A percentile compares a stretch with the other conserved stretches of the same genome.
These are phyloP conservation scores for Liodrosophila aerea DNA, from an alignment of 2,888 invertebrate genomes.

Conservation along the genomic window DNA sequence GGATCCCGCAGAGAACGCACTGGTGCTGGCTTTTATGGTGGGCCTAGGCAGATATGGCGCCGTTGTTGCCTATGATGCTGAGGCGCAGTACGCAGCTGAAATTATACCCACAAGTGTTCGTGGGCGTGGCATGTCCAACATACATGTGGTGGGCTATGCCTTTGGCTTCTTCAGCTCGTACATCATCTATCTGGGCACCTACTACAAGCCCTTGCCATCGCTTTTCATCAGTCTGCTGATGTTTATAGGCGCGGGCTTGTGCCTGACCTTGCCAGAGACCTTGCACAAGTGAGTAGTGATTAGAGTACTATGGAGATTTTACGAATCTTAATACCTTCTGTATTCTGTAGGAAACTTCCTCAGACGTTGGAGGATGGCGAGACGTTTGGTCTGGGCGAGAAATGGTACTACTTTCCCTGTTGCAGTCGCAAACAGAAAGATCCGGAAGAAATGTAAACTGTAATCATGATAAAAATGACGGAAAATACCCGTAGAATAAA, in stretches of 20 bases:
- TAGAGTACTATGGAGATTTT: too few relatives aligned
- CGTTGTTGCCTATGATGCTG: conserved; percentile 85
- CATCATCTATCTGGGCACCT: conserved; percentile 83
- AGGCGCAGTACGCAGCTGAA: conserved; percentile 86
- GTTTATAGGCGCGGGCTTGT: conserved; percentile 84
- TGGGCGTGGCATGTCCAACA: conserved; percentile 85
- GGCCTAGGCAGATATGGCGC: conserved; percentile 84
- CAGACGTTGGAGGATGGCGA: conserved; percentile 85
- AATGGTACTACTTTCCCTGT: conserved; percentile 83
- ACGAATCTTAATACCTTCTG: background rate
- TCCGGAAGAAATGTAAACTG: conserved; percentile 6
- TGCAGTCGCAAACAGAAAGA: conserved; percentile 22
- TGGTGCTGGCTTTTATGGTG: conserved; percentile 82
- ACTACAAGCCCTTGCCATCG: conserved; percentile 83
- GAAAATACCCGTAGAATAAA: conserved; percentile 16
- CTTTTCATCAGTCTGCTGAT: conserved; percentile 83
- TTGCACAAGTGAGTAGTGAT: conserved; percentile 77
- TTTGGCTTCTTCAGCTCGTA: conserved; percentile 85
- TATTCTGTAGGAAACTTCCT: conserved; percentile 83
- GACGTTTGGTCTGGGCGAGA: conserved; percentile 84
- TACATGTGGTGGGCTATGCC: conserved; percentile 85
- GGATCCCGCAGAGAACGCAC: conserved; percentile 73
- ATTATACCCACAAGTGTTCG: conserved; percentile 86
- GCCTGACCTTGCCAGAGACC: conserved; percentile 85
- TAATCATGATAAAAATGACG: conserved; percentile 3